Evolutionary conservation across 2,797 vertebrate genomes (phyloP), one percentile per base, ranked within the genome.

Genomic region (Rhinatrema bivittatum): DNA sequence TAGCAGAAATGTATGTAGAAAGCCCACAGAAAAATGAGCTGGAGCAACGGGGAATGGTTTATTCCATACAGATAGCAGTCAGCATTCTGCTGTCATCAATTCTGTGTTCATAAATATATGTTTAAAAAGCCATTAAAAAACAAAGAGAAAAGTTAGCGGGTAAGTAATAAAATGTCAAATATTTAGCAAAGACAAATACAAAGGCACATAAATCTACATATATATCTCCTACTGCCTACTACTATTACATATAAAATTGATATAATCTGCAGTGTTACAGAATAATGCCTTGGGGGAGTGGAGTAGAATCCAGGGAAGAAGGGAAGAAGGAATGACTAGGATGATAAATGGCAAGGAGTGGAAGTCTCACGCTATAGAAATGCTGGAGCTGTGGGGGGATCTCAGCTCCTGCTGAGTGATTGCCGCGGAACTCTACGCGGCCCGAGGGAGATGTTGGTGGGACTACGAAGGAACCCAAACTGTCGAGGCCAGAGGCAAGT

Each of bases 21-120:
- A 28, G 15, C 12, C n/a, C 16, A 42, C 18, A 42, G 30, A 42
- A 33, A 25, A 12, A 42, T 16, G 24, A 42, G 42, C 42, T 27
- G 24, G 13, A 33, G 25, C 29, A 27, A 27, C 25, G 11, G 13
- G 13, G 11, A 25, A 14, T 21, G 36, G 31, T 14, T 23, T 29
- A 29, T 42, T 35, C 34, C 15, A 25, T 29, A 20, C 35, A 24
- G 17, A n/a, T 12, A 28, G 29, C 20, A 25, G 27, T 11, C 21
- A 22, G 25, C 33, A 20, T 19, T 25, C 14, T 44, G 10, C 4
- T 31, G 32, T 24, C 16, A 25, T 35, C 33, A 36, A 19, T 43
- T 25, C 23, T 25, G n/a, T 17, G 24, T 25, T 11, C 12, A 18
- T 15, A 21, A 14, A 7, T 24, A 31, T 22, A 21, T 38, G 5